Base-by-base conservation (phyloP, 1,140 invertebrate species). In the Centruroides sculpturatus region DNA sequence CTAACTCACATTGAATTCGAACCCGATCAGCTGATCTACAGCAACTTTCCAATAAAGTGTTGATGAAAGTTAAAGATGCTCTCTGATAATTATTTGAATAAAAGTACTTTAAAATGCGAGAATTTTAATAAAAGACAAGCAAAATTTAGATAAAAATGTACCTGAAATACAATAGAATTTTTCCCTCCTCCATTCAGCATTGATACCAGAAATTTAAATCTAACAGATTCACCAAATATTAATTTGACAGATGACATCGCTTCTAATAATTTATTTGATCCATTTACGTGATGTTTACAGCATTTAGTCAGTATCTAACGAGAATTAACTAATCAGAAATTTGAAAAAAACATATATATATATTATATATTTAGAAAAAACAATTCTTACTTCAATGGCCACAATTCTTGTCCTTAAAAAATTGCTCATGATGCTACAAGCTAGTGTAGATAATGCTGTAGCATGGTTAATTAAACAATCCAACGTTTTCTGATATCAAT, bases 211-310 rank as follows among this genome's bases (percentile, higher is more conserved):
- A 95, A 86, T 57, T 91, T 81, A 74, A 95, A 95, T 65, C 92
- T 79, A 5, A 92, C 90, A 0, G 90, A 89, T 71, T 97, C 92
- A 34, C 90, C 92, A 70, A 90, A 91, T 41, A 89, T 79, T 0
- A 96, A 75, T n/a, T 91, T 80, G 49, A 95, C 75, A 0, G 90
- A 92, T 0, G 89, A 90, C 60, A 95, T 81, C 0, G 92, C 89
- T 72, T 96, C 92, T 0, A 90, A 86, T 5, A 94, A 86, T 59
- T 85, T 82, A 0, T 80, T 79, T 72, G 89, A 87, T 5, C 89
- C 89, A 5, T 67, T 62, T 9, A 66, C 60, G 4, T 62, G 61
- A 5, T 65, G 62, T 23, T 67, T 64, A 35, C 75, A 70, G 3
- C 69, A 68, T 54, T 72, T 59, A 5, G 73, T 76, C 60, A 77